These are phyloP conservation scores for Sisor rabdophorus DNA, from an alignment of 2,113 vertebrate species.

Conservation along the genomic window DNA sequence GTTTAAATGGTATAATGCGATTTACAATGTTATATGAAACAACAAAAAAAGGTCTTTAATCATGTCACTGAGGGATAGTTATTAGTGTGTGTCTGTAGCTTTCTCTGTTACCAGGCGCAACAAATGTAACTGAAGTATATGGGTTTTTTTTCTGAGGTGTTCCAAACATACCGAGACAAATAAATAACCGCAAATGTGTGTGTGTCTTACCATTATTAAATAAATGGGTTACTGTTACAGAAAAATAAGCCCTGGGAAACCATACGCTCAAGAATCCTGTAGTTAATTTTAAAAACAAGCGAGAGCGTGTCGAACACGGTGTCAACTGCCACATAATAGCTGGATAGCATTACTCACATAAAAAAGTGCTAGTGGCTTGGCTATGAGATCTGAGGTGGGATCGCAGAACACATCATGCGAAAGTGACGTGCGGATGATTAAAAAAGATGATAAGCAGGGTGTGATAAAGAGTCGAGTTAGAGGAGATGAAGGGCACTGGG, in stretches of 20 bases:
- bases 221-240: neutral
- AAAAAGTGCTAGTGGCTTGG: conserved; percentile 63
- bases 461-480: conserved; percentile 42
- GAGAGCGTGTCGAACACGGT: conserved; percentile 44
- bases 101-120: neutral
- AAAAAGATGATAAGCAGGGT: conserved; percentile 47
- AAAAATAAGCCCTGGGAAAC: conserved; percentile 39
- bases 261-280: conserved; percentile 32
- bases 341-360: conserved; percentile 63
- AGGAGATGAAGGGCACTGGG: neutral
- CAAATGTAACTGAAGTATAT: neutral
- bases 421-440: conserved; percentile 49
- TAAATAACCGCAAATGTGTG: conserved; percentile 6
- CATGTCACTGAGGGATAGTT: neutral
- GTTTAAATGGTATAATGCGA: neutral
- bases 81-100: neutral
- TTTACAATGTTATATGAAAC: neutral
- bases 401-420: conserved; percentile 44
- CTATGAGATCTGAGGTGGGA: conserved; percentile 55
- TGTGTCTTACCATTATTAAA: conserved; percentile 1
- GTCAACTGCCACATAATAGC: conserved; percentile 68
- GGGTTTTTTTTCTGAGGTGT: conserved; percentile 13
- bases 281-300: conserved; percentile 44
- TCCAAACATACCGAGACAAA: neutral
- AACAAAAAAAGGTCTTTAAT: neutral